Evolutionary conservation across 64 coral and sea anemone species (phyloP), one percentile per base, ranked within the genome.

Genomic region (Orbicella faveolata): DNA sequence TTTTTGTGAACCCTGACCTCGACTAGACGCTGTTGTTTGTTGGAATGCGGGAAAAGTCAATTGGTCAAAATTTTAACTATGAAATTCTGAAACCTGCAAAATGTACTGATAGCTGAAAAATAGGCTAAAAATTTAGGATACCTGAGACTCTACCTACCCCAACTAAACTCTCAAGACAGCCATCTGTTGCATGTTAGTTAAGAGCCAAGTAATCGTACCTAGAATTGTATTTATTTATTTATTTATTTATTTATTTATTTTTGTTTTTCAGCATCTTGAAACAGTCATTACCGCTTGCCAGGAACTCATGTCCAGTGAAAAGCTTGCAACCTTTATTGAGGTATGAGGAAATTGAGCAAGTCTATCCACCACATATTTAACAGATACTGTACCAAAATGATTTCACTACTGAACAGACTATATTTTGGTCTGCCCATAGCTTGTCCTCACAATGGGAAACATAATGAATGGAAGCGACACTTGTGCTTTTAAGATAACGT

Each of bases 401-500:
- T 21, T 8, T 3, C 64, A 67, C 15, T 1, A 21, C 18, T 67
- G 30, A 30, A 67, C 23, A 1, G 23, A 21, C 7, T 23, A 67
- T 20, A 17, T 9, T 67, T 67, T 36, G 64, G 21, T 69, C 16
- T 68, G 9, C 30, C 21, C 18, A 10, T 39, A 85, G 82, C 20
- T 85, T 23, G 36, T 85, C 8, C n/a, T 85, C 10, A 85, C 39
- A 12, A 85, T 85, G 82, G 82, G 82, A 51, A 85, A 85, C 25
- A 85, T 85, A 0, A 85, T 85, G 82, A 85, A 85, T 26, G 61
- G 61, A 10, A 85, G 82, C 82, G 36, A 85, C 9, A 66, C 36
- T 30, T 70, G 63, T 52, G 82, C 82, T 72, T 85, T 85, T 44
- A 85, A 85, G 64, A 85, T 85, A 85, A 73, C 82, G 16, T 72